Conservation (phyloP, 2,797 vertebrate species). For the Acanthurus tractus region DNA sequence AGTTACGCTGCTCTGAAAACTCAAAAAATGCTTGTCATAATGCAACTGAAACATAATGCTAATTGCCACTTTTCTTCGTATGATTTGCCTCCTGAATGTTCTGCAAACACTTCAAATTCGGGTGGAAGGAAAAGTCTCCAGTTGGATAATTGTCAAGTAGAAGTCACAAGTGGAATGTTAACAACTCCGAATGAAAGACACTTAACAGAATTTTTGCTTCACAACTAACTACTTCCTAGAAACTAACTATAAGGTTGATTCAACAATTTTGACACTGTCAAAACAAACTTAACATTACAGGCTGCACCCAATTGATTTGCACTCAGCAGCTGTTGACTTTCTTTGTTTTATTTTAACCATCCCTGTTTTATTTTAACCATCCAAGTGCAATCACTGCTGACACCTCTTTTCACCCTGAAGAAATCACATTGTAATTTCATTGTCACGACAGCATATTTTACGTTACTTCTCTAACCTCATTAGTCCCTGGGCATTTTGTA, state of each 20-base stretch:
- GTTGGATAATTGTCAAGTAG: conserved; percentile 4
- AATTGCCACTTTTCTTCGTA: conserved; percentile 7
- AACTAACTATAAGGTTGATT: conserved; percentile 15
- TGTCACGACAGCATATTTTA: neutral
- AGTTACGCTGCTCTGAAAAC: conserved; percentile 2
- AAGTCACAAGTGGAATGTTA: conserved; percentile 25
- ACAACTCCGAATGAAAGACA: conserved; percentile 8
- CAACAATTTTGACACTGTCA: conserved; percentile 9
- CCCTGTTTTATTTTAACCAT: too few relatives aligned
- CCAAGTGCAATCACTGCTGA: neutral
- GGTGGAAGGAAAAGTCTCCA: conserved; percentile 2
- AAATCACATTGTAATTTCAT: conserved; percentile 2
- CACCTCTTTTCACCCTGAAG: neutral
- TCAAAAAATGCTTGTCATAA: neutral
- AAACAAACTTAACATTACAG: neutral
- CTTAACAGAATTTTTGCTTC: conserved; percentile 23
- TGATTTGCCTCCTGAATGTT: neutral
- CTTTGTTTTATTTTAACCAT: neutral
- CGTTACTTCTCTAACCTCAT: neutral
- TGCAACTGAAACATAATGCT: neutral
- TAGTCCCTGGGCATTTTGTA: neutral
- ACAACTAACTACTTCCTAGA: conserved; percentile 8
- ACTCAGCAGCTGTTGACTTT: conserved; percentile 1
- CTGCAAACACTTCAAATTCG: conserved; percentile 29
- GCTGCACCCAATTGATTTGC: neutral